phyloP scores from a whole-genome alignment of 2,888 invertebrate genomes.

The Phyto melanocephala region DNA sequence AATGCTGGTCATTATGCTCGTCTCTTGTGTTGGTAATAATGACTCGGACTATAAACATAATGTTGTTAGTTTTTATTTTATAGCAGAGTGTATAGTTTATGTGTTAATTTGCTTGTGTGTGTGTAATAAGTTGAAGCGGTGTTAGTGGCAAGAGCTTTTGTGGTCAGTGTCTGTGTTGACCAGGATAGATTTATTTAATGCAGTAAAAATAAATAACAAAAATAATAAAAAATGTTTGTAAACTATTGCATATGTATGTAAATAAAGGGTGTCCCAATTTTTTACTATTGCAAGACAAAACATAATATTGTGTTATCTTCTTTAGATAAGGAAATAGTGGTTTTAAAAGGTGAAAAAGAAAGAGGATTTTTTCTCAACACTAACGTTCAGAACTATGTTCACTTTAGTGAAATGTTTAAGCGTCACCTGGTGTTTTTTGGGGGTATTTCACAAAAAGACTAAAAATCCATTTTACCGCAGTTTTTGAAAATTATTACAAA shows the following conservation, averaged over 20 bases:
- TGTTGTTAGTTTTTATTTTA: not conserved
- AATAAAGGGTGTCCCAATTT: too few relatives aligned
- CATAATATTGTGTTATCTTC: too few relatives aligned
- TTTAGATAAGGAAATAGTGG: too few relatives aligned
- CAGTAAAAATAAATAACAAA: constrained; percentile 60
- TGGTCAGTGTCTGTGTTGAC: constrained; percentile 32
- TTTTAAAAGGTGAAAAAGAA: too few relatives aligned
- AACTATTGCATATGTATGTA: not conserved
- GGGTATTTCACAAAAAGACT: too few relatives aligned
- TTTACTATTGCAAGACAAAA: too few relatives aligned
- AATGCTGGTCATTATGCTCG: constrained; percentile 14
- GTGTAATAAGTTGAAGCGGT: not conserved
- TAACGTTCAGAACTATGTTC: too few relatives aligned
- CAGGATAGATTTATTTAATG: constrained; percentile 57
- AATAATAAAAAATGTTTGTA: not conserved
- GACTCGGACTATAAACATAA: constrained; percentile 12
- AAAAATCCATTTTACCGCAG: too few relatives aligned
- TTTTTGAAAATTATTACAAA: too few relatives aligned
- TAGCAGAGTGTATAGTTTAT: not conserved
- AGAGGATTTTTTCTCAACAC: too few relatives aligned
- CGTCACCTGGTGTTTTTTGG: too few relatives aligned
- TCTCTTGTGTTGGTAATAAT: not conserved
- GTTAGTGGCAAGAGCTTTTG: constrained; percentile 32
- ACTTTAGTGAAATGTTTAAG: too few relatives aligned
- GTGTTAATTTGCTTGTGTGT: not conserved